Conservation (phyloP, 2,113 vertebrate species). For the Symphodus melops region DNA sequence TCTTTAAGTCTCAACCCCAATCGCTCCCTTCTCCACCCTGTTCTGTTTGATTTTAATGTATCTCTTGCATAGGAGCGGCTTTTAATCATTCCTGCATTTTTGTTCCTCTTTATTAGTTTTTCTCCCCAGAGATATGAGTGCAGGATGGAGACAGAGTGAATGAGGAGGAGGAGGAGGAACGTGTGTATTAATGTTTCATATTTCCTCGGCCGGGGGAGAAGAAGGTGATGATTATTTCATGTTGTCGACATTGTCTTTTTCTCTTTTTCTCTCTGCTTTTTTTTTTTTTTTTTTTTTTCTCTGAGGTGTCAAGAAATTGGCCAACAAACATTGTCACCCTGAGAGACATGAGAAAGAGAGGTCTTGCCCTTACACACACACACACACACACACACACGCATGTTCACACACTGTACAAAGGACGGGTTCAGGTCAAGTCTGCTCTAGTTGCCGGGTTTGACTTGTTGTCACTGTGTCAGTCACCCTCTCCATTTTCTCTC, state of each 20-base stretch:
- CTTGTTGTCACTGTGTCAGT: constrained; percentile 1
- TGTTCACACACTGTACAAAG: constrained; percentile 1
- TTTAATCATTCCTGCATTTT: constrained; percentile 64
- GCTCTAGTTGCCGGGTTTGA: constrained; percentile 15
- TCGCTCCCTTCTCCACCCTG: background rate
- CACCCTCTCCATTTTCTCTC: background rate
- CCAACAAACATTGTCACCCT: constrained; percentile 31
- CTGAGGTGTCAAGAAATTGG: constrained; percentile 33
- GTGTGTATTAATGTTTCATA: constrained; percentile 61
- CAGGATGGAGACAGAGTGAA: constrained; percentile 34
- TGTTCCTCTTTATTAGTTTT: constrained; percentile 56
- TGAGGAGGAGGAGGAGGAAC: constrained; percentile 15
- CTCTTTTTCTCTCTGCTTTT: background rate
- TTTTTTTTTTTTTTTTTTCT: constrained; percentile 19
- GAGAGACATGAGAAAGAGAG: constrained; percentile 4
- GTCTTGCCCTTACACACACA: background rate
- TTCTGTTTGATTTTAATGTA: constrained; percentile 51
- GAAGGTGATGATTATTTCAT: constrained; percentile 55
- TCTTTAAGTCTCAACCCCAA: constrained; percentile 10
- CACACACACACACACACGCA: constrained; percentile 7
- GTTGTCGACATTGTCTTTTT: constrained; percentile 24
- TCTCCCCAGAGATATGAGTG: constrained; percentile 43
- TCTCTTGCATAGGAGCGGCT: constrained; percentile 57
- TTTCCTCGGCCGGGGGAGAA: constrained; percentile 18
- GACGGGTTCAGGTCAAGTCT: constrained; percentile 13